Conservation (phyloP, 2,797 vertebrate species). For the Phataginus tetradactyla region DNA sequence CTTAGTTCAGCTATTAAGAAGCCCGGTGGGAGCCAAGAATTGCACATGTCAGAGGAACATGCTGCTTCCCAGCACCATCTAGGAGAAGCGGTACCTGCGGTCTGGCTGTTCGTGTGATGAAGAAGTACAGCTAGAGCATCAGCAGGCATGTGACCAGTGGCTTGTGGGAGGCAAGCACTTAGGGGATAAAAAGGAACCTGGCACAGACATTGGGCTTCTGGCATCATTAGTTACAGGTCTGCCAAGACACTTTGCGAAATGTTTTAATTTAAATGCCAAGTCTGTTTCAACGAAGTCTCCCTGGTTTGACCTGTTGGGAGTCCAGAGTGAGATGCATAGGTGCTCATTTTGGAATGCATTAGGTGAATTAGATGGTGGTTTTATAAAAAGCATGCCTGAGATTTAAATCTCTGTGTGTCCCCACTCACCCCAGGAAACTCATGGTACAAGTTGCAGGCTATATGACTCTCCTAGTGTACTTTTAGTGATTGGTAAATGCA, state of each 20-base stretch:
- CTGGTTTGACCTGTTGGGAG: slow-evolving; percentile 73
- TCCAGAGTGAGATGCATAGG: slow-evolving; percentile 62
- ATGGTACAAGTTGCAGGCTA: not conserved
- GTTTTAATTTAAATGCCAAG: slow-evolving; percentile 78
- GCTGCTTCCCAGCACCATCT: not conserved
- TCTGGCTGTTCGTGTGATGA: not conserved
- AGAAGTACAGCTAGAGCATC: not conserved
- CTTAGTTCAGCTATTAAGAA: slow-evolving; percentile 29
- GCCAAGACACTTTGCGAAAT: slow-evolving; percentile 78
- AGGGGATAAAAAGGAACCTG: slow-evolving; percentile 65
- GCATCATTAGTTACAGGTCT: slow-evolving; percentile 79
- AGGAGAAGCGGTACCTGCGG: slow-evolving; percentile 7
- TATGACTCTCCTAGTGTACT: slow-evolving; percentile 64
- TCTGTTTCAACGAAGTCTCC: slow-evolving; percentile 78
- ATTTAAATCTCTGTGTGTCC: not conserved
- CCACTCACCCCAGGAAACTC: not conserved
- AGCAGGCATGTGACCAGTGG: slow-evolving; percentile 45
- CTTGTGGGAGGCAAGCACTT: slow-evolving; percentile 60
- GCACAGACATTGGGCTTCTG: slow-evolving; percentile 69
- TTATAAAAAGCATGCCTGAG: not conserved
- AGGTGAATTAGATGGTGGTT: not conserved
- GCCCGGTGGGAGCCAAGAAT: not conserved
- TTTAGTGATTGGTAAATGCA: not conserved
- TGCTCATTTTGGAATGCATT: slow-evolving; percentile 30
- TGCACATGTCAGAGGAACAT: not conserved